Evolutionary conservation across 2,888 invertebrate genomes (phyloP).

Genomic region (Sarcophaga subvicina): DNA sequence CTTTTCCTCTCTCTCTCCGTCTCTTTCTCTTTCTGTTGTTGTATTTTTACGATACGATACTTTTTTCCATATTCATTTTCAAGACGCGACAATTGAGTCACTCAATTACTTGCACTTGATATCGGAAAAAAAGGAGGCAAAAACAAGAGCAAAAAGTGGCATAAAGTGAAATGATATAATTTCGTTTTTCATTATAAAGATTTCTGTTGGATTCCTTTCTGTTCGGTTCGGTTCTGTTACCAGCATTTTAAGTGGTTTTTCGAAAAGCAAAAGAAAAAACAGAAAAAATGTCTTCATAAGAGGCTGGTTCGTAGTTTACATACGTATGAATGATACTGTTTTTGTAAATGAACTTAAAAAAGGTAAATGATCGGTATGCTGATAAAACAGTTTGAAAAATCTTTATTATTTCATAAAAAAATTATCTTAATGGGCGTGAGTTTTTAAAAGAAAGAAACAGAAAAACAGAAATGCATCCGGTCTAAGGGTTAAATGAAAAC

Average conservation of each 20-base stretch:
- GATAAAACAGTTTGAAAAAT: background rate
- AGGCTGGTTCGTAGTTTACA: background rate
- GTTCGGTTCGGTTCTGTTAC: background rate
- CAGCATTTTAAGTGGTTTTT: conserved; percentile 46
- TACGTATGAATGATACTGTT: no score
- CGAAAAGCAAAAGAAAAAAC: background rate
- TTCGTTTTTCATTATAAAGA: conserved; percentile 23
- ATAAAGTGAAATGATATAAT: conserved; percentile 46
- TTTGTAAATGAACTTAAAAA: background rate
- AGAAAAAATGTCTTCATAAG: conserved; percentile 12
- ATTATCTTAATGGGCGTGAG: background rate
- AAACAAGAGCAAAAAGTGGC: conserved; percentile 9
- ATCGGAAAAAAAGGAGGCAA: background rate
- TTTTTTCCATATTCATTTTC: conserved; percentile 55
- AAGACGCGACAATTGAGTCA: conserved; percentile 67
- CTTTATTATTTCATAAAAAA: background rate
- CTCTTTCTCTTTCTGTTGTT: background rate
- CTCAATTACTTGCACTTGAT: conserved; percentile 66
- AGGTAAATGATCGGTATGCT: background rate
- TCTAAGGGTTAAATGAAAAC: background rate
- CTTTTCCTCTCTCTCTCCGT: background rate
- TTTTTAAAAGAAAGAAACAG: background rate
- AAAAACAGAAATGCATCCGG: background rate
- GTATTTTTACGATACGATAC: conserved; percentile 43
- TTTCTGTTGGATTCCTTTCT: background rate